These are phyloP conservation scores for Branchellion lobata DNA, from an alignment of 2,888 invertebrate species.

Conservation along the genomic window DNA sequence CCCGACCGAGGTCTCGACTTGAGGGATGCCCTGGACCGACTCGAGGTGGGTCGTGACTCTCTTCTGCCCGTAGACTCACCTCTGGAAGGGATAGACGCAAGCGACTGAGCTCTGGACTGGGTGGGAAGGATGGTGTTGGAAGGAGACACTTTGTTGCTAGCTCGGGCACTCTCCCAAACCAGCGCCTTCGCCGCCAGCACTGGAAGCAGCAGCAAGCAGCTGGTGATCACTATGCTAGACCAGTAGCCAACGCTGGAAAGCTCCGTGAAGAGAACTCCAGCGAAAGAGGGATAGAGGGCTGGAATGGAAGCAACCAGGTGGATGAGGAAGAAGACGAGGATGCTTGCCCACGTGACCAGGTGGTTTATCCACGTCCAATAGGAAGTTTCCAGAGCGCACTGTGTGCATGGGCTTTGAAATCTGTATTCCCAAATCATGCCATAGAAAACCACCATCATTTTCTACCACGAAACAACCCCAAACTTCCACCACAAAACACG, in stretches of 20 bases:
- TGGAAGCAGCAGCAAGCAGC: not conserved
- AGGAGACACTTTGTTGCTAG: not conserved
- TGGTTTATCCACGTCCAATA: conserved; percentile 35
- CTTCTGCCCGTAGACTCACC: not conserved
- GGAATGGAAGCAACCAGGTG: conserved; percentile 27
- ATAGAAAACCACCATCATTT: not conserved
- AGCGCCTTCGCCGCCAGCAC: not conserved
- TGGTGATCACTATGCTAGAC: not conserved
- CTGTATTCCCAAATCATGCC: not conserved
- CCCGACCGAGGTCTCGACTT: conserved; percentile 67
- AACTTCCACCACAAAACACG: not conserved
- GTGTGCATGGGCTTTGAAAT: no score
- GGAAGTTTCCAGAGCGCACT: conserved; percentile 35
- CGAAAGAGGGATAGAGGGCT: not conserved
- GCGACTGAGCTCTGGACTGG: not conserved
- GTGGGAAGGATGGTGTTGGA: not conserved
- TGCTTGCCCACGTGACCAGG: conserved; percentile 33
- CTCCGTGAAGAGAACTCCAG: not conserved
- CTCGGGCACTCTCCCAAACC: no score
- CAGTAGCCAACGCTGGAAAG: conserved; percentile 13
- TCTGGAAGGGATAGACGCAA: not conserved
- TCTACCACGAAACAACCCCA: not conserved
- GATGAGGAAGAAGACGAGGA: conserved; percentile 26
- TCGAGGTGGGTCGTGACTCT: not conserved
- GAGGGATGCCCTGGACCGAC: conserved; percentile 20